A percentile compares a stretch with the other conserved stretches of the same genome.
Conservation (phyloP, 92 coral and sea anemone genomes). For the Muricea muricata region DNA sequence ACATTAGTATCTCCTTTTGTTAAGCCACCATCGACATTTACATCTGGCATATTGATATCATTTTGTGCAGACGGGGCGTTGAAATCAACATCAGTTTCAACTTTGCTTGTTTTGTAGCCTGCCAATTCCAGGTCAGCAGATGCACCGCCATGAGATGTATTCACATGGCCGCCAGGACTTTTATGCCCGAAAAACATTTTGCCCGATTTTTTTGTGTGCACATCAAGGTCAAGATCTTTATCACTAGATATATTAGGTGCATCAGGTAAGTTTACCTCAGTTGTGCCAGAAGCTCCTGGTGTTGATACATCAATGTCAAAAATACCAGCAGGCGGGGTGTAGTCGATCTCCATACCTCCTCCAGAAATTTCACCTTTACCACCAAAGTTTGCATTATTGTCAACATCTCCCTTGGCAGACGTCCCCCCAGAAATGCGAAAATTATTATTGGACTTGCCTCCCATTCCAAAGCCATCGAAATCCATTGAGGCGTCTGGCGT, state of each 20-base stretch:
- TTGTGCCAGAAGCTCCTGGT: constrained; percentile 19
- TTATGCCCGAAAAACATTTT: constrained; percentile 16
- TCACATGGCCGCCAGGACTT: neutral
- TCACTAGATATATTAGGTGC: constrained; percentile 32
- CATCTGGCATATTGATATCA: neutral
- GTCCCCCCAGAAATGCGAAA: neutral
- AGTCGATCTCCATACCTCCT: neutral
- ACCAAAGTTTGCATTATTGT: constrained; percentile 19
- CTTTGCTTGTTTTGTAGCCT: neutral
- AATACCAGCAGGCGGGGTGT: constrained; percentile 3
- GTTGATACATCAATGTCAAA: constrained; percentile 12
- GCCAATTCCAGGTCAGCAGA: neutral
- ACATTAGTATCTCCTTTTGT: neutral
- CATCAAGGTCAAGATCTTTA: constrained; percentile 29
- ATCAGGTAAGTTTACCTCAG: constrained; percentile 44
- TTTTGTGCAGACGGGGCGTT: neutral
- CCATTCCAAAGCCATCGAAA: neutral
- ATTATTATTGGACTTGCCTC: neutral
- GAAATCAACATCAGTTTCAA: neutral
- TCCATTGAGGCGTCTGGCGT: constrained; percentile 25
- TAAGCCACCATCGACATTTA: too few relatives aligned
- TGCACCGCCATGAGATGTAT: neutral
- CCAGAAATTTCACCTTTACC: constrained; percentile 7
- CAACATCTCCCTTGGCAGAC: neutral
- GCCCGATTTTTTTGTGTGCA: constrained; percentile 40